Evolutionary conservation across 2,797 vertebrate genomes (phyloP), one percentile per base, ranked within the genome.

Genomic region (Botia almorhae): DNA sequence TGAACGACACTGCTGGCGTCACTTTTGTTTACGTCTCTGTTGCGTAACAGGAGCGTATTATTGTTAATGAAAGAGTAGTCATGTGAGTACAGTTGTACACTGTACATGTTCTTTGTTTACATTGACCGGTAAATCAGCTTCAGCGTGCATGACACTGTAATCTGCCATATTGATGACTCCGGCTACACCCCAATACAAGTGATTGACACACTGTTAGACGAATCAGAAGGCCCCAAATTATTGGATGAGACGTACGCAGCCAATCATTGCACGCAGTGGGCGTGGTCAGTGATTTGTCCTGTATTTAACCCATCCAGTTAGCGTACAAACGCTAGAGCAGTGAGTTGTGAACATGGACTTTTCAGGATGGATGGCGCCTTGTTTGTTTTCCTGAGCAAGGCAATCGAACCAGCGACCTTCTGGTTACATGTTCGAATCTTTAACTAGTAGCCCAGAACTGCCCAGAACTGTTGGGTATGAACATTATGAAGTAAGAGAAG

Each of bases 191-290:
- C 53, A 48, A 65, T 21, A 16, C 33, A 11, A 1, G 7, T 67
- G 79, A 78, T 50, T 19, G 75, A 65, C 79, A 74, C n/a, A 4
- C 39, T 1, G 8, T 29, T 50, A 7, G 50, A 5, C 83, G 64
- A 81, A 17, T 81, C 70, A 67, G 53, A 69, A 51, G 11, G 46
- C 69, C 29, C 21, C n/a, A 48, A 73, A 56, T 23, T 14, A 60
- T 48, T 55, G 69, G 64, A 56, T 78, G 79, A 81, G 65, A 46
- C 69, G 51, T 23, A n/a, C 2, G 0, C 39, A 65, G 6, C 83
- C 83, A 84, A 81, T 81, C 74, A 36, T 55, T 11, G 48, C 7
- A 10, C 23, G 65, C 14, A 19, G 48, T 5, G 56, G 83, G 83
- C 36, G 75, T 70, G 39, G 50, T 17, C 43, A 6, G 3, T 17